Evolutionary conservation across 37 sponge, comb jelly and placozoan genomes (phyloP), one percentile per base, ranked within the genome.

Genomic region (Agelas oroides): DNA sequence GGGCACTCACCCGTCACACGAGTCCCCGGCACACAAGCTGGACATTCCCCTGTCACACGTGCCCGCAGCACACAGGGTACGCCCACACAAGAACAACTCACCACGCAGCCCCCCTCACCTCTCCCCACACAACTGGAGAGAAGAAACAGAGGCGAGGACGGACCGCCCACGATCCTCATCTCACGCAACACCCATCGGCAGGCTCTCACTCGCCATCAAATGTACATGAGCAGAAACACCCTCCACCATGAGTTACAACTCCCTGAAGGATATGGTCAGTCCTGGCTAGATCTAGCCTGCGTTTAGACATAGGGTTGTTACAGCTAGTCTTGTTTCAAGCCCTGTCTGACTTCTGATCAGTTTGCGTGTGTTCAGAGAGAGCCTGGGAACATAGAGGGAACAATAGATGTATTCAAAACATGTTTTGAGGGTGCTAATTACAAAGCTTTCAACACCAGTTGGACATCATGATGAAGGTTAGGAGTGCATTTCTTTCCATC

Each of bases 231-330:
- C 40, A 69, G 93, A 39, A 88, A 87, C 67, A 70, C 80, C 8
- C 76, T 93, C 28, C 93, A 93, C 57, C 88, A 89, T 52, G 88
- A 89, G n/a, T 76, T 86, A 8, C 88, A 93, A 59, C 71, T 94
- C 23, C 94, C 94, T 53, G 91, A 86, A 84, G 94, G 94, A 39
- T 93, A 93, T 77, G 94, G 90, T 93, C 25, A 76, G 88, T 13
- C 37, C 17, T 23, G 18, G 33, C 18, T 27, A 17, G 6, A 12
- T 8, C 46, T 46, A 8, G 46, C n/a, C n/a, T n/a, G n/a, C n/a
- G n/a, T n/a, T n/a, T n/a, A n/a, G n/a, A n/a, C n/a, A n/a, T n/a
- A n/a, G n/a, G n/a, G n/a, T n/a, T n/a, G n/a, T n/a, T n/a, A n/a
- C n/a, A n/a, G n/a, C n/a, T n/a, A n/a, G n/a, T n/a, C n/a, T n/a